A percentile compares a stretch with the other conserved stretches of the same genome.
Evolutionary conservation across 2,113 vertebrate genomes (phyloP).

Genomic region (Megaptera novaeangliae): DNA sequence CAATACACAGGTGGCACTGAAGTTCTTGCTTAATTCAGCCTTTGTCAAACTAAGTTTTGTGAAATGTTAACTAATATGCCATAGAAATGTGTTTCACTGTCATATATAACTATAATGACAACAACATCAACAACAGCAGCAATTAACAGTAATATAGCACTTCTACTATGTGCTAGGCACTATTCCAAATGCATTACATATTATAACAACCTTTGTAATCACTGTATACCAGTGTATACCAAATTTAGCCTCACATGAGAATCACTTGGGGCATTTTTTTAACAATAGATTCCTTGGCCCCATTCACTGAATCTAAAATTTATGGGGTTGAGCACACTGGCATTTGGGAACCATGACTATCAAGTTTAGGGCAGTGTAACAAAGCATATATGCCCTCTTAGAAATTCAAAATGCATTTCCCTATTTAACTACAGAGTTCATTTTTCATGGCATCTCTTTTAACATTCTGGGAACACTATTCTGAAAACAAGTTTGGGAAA

Average conservation of each 20-base stretch:
- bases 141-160: not conserved
- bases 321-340: not conserved
- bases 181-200: slow-evolving; percentile 29
- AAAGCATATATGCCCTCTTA: not conserved
- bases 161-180: not conserved
- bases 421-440: not conserved
- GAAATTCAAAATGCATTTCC: not conserved
- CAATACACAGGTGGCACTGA: not conserved
- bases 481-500: slow-evolving; percentile 33
- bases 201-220: slow-evolving; percentile 40
- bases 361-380: not conserved
- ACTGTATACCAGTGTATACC: slow-evolving; percentile 7
- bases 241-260: slow-evolving; percentile 10
- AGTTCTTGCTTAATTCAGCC: slow-evolving; percentile 1
- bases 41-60: slow-evolving; percentile 34
- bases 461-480: not conserved
- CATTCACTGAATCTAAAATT: not conserved
- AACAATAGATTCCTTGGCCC: not conserved
- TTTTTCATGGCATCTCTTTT: not conserved
- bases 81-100: not conserved
- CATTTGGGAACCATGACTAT: not conserved
- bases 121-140: not conserved
- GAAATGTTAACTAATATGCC: slow-evolving; percentile 9
- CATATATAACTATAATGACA: not conserved
- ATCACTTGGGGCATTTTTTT: not conserved